Percentiles rank a stretch among this genome's conserved stretches.
These are phyloP conservation scores for Lagenorhynchus albirostris DNA, from an alignment of 2,113 vertebrate species.

Conservation along the genomic window DNA sequence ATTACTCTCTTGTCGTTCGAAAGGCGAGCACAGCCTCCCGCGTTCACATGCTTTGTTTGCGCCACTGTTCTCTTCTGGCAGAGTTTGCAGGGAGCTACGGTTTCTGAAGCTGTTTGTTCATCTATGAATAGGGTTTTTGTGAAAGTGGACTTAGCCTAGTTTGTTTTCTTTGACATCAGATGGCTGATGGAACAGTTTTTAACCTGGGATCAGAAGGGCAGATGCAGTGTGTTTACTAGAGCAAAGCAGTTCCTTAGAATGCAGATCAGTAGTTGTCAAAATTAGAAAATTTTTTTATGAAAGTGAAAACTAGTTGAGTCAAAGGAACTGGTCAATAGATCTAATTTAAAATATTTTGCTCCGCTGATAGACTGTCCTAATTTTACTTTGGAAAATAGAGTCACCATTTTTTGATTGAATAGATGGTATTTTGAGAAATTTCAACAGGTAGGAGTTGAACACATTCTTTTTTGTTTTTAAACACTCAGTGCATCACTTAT, in stretches of 20 bases:
- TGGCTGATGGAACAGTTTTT: slow-evolving; percentile 60
- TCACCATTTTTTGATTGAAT: neutral
- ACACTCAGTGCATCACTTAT: neutral
- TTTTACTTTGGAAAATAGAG: slow-evolving; percentile 8
- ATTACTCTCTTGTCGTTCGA: neutral
- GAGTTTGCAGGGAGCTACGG: slow-evolving; percentile 54
- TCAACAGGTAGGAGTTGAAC: neutral
- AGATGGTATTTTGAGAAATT: slow-evolving; percentile 27
- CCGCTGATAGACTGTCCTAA: neutral
- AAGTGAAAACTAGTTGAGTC: neutral
- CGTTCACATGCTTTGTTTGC: neutral
- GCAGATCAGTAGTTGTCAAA: neutral
- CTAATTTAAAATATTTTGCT: slow-evolving; percentile 28
- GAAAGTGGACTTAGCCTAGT: slow-evolving; percentile 49
- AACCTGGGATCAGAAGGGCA: slow-evolving; percentile 57
- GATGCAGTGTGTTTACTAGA: slow-evolving; percentile 27
- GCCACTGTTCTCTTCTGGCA: slow-evolving; percentile 29
- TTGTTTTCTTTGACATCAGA: slow-evolving; percentile 71
- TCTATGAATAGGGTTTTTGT: slow-evolving; percentile 65
- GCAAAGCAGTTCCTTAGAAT: slow-evolving; percentile 20
- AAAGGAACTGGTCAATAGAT: neutral
- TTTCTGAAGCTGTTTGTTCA: slow-evolving; percentile 57
- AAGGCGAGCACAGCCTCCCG: neutral
- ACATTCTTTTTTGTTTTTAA: neutral
- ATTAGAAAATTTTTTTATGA: neutral